Base-by-base conservation (phyloP, 2,797 vertebrate species). In the Gorsachius magnificus region DNA sequence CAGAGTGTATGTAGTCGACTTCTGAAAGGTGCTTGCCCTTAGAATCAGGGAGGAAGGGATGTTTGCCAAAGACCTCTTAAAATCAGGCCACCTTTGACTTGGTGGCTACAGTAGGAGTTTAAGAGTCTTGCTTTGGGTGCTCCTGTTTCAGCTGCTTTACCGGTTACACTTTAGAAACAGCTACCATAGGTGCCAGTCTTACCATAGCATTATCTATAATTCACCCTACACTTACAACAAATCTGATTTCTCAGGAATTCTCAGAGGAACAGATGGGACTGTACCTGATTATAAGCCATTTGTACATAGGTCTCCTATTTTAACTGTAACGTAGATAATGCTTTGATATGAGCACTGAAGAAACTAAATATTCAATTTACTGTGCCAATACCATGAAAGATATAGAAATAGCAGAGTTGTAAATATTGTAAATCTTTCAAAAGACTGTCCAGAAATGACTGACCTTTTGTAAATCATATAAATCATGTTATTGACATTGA, bases 401-500 rank as follows among this genome's bases (percentile, higher is more conserved):
- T 33, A 20, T 29, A 81, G 64, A 84, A 53, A 66, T 51, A 93
- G 10, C 46, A 89, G 66, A 85, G 93, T 64, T 89, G 46, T 77
- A 85, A 95, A 86, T 91, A 54, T 16, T 78, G 38, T 35, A 69
- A 66, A 14, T 85, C 38, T 92, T 68, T 64, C 63, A 50, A 81
- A 89, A 70, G 33, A 60, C 75, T 84, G 33, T 58, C 31, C 29
- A 69, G 75, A 96, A 96, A 89, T 89, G 19, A 36, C 35, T 94
- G 83, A 87, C 78, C 58, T 97, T 84, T 95, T 89, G 56, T 84
- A 93, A 97, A 96, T 84, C 54, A 38, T 66, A 75, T 72, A 78
- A 94, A 84, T 89, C 50, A 69, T 69, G 41, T 79, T 89, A 77
- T 76, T 92, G 51, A 33, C 95, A 92, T 97, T 94, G 96, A 97